Conservation (phyloP, 2,113 vertebrate species). For the Zingel zingel region DNA sequence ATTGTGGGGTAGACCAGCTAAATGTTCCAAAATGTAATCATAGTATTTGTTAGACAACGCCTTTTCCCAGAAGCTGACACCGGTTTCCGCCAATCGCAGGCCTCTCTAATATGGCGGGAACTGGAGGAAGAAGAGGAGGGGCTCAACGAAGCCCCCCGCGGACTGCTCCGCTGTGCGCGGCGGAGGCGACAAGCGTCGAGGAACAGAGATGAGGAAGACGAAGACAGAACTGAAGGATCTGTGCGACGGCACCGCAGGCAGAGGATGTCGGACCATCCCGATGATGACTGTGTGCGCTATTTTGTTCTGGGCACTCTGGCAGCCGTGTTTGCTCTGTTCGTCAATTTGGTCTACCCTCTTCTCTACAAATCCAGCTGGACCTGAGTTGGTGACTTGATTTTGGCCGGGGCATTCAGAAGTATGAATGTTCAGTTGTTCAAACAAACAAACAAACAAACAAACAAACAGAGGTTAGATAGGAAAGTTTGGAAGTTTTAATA, state of each 20-base stretch:
- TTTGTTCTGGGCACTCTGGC: conserved; percentile 93
- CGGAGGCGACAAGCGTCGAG: conserved; percentile 61
- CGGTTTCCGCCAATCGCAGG: conserved; percentile 99
- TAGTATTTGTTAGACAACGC: conserved; percentile 70
- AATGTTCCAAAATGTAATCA: conserved; percentile 16
- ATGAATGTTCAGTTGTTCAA: neutral
- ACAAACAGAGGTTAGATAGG: neutral
- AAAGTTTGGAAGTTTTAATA: neutral
- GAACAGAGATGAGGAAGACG: conserved; percentile 68
- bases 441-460: neutral
- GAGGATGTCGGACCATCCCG: conserved; percentile 84
- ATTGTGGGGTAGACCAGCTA: neutral
- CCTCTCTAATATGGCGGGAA: conserved; percentile 99
- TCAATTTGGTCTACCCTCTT: conserved; percentile 93
- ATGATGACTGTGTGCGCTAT: conserved; percentile 91
- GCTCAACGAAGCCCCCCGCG: conserved; percentile 73
- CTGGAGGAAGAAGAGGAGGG: conserved; percentile 94
- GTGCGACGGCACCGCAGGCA: conserved; percentile 56
- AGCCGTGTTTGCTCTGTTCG: conserved; percentile 91
- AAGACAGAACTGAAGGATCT: conserved; percentile 52
- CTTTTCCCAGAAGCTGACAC: conserved; percentile 91
- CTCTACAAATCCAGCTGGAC: conserved; percentile 87
- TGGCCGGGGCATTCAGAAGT: neutral
- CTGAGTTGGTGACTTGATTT: conserved; percentile 68
- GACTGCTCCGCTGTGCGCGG: conserved; percentile 80